Base-by-base conservation (phyloP, 2,797 vertebrate species). In the Amazona finschi region DNA sequence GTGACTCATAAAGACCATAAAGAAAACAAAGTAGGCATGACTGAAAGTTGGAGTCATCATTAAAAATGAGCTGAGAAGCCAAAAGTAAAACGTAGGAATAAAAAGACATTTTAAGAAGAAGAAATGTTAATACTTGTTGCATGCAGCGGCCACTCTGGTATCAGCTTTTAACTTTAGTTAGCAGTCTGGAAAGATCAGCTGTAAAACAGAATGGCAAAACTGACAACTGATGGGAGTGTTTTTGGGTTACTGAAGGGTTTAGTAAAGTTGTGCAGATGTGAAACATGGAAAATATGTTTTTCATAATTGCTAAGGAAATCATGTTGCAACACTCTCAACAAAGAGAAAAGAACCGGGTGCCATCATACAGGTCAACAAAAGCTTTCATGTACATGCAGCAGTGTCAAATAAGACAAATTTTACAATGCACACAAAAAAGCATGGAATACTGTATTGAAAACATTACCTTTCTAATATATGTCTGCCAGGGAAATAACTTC, bases 21-120 rank as follows among this genome's bases (percentile, higher is more conserved):
- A 66, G 53, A 84, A 94, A 96, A 86, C n/a, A 64, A 31, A 74
- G 41, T 11, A 89, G 81, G 83, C 50, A 55, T 8, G 15, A 86
- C 58, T 75, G 38, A 47, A 92, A 87, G 70, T n/a, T 72, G 33
- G 50, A 89, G 44, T 70, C 33, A 24, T 7, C 19, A 76, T 70
- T 88, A 66, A 83, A 92, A 91, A 76, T 9, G 10, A 79, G 49
- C 64, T 79, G 79, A 84, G 30, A 52, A 75, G 79, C n/a, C 66
- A 84, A 57, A 87, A 93, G 52, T 38, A 36, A 96, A 87, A 82
- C 6, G 30, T 5, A 47, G 9, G 2, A 90, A 85, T 57, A 41
- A 80, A 89, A 71, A 62, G 53, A 52, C 53, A 44, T n/a, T 89
- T 92, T 57, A 77, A 52, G 30, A 84, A 36, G 31, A 52, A 62